Evolutionary conservation across 2,888 invertebrate genomes (phyloP).

Genomic region (Molorchus minor): DNA sequence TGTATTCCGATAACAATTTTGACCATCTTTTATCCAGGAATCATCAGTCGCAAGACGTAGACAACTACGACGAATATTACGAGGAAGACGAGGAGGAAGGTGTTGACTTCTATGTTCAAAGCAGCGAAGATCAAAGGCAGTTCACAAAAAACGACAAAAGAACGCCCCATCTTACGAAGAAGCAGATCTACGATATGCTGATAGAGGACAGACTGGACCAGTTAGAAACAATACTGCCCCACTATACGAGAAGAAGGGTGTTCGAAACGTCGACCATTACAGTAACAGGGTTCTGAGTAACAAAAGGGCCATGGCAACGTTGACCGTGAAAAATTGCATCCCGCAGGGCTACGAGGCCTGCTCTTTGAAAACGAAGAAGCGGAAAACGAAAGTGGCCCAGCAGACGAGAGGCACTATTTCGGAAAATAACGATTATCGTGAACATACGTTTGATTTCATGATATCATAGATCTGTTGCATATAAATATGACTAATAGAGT

Average conservation of each 20-base stretch:
- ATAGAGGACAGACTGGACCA: conserved; percentile 60
- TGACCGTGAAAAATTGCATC: conserved; percentile 59
- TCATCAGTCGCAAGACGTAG: not conserved
- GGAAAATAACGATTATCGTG: too few species aligned
- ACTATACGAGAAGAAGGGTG: conserved; percentile 56
- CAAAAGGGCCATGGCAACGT: conserved; percentile 56
- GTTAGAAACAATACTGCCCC: conserved; percentile 58
- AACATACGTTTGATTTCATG: too few species aligned
- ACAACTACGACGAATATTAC: conserved; percentile 6
- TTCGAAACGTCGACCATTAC: conserved; percentile 59
- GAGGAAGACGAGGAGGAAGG: conserved; percentile 1
- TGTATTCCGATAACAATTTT: too few species aligned
- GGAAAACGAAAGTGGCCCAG: conserved; percentile 47
- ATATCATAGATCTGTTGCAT: too few species aligned
- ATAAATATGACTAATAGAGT: too few species aligned
- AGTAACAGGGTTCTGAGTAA: conserved; percentile 57
- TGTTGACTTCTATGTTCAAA: conserved; percentile 22
- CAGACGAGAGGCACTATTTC: conserved; percentile 40
- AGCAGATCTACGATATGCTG: conserved; percentile 52
- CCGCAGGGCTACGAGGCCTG: conserved; percentile 58
- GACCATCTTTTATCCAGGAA: not conserved
- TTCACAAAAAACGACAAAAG: conserved; percentile 35
- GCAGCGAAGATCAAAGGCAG: conserved; percentile 46
- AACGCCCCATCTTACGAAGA: conserved; percentile 49
- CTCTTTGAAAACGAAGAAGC: conserved; percentile 42